Evolutionary conservation across 2,113 vertebrate species (phyloP).

Genomic region (Ceyx cyanopectus): DNA sequence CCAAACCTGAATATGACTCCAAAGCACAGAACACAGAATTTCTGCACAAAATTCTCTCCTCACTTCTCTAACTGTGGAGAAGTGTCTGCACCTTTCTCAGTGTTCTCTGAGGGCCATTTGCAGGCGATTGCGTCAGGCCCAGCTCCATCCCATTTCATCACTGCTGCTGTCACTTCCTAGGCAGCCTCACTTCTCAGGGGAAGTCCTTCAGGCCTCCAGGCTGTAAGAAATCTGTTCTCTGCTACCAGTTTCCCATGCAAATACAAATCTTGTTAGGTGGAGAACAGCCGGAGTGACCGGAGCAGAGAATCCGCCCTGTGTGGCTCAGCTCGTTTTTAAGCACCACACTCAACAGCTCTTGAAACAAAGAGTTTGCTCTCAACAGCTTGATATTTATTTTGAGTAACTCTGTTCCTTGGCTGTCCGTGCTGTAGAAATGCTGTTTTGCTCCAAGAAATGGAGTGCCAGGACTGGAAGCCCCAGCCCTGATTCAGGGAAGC

Average conservation of each 20-base stretch:
- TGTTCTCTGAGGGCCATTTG: background rate
- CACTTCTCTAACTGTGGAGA: background rate
- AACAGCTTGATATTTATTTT: slow-evolving; percentile 19
- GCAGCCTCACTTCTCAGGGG: slow-evolving; percentile 13
- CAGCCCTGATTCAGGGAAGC: slow-evolving; percentile 51
- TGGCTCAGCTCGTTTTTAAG: background rate
- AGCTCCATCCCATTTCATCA: slow-evolving; percentile 15
- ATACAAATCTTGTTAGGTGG: background rate
- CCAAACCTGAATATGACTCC: background rate
- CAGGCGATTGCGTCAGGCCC: background rate
- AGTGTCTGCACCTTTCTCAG: background rate
- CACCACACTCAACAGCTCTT: background rate
- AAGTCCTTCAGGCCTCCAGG: slow-evolving; percentile 11
- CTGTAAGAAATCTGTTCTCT: background rate
- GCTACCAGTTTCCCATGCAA: background rate
- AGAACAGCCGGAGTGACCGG: background rate
- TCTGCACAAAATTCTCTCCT: slow-evolving; percentile 7
- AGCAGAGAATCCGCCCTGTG: background rate
- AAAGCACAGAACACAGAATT: background rate
- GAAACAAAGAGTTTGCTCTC: background rate
- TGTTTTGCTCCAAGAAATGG: background rate
- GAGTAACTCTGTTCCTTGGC: background rate
- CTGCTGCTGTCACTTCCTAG: slow-evolving; percentile 35
- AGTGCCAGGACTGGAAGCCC: slow-evolving; percentile 32
- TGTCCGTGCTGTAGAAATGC: background rate